These are phyloP conservation scores for Samia ricini DNA, from an alignment of 1,140 invertebrate species.

Conservation along the genomic window DNA sequence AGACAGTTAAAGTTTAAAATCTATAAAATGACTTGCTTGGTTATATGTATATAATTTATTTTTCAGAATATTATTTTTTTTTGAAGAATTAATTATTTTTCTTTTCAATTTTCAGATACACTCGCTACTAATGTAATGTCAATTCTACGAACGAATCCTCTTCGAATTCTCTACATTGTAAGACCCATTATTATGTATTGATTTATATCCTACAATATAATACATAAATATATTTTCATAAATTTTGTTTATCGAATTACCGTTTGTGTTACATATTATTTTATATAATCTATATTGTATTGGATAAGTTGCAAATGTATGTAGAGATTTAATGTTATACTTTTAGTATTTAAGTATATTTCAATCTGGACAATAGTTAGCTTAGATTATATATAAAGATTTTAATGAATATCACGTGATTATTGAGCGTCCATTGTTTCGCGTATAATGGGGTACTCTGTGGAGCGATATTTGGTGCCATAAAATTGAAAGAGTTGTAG, in stretches of 20 bases:
- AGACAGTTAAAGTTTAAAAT: too few relatives aligned
- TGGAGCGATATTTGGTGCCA: conserved; percentile 55
- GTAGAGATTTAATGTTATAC: conserved; percentile 6
- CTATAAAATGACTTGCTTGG: too few relatives aligned
- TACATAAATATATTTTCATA: conserved; percentile 5
- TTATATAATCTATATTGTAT: background rate
- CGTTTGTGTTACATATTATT: conserved; percentile 1
- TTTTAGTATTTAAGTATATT: conserved; percentile 49
- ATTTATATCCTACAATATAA: background rate
- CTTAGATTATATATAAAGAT: conserved; percentile 43
- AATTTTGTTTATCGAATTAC: conserved; percentile 3
- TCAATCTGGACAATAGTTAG: conserved; percentile 56
- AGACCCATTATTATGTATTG: background rate
- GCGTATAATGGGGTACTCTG: conserved; percentile 20
- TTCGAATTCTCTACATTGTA: background rate
- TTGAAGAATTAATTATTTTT: background rate
- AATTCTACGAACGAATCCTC: conserved; percentile 5
- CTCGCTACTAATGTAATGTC: background rate
- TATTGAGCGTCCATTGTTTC: conserved; percentile 11
- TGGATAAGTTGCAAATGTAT: background rate
- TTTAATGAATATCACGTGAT: conserved; percentile 18
- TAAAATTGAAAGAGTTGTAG: conserved; percentile 53
- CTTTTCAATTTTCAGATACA: background rate
- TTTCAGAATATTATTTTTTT: background rate
- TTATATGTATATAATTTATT: too few relatives aligned